Conservation (phyloP, 2,113 vertebrate genomes). For the Clarias magur region DNA sequence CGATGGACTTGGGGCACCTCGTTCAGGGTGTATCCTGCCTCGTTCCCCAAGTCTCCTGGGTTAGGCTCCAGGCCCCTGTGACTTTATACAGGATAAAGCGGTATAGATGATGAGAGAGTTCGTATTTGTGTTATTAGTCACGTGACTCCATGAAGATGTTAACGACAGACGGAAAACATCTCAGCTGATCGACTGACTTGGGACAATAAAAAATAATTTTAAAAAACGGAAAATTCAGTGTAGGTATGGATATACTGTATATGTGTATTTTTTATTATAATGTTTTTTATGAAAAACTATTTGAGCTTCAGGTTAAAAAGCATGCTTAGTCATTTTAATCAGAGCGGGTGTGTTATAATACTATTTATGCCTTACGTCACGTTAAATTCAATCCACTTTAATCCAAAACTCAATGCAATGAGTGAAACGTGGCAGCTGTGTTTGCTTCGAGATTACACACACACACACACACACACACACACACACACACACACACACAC, state of each 20-base stretch:
- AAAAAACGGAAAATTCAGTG: not conserved
- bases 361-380: too few species aligned
- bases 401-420: slow-evolving; percentile 44
- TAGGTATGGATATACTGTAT: too few species aligned
- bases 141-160: not conserved
- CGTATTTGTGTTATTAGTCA: not conserved
- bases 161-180: not conserved
- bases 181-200: not conserved
- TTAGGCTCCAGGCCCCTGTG: too few species aligned
- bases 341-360: not conserved
- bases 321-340: slow-evolving; percentile 41
- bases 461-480: slow-evolving; percentile 15
- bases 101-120: too few species aligned
- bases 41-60: too few species aligned
- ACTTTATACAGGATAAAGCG: too few species aligned
- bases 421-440: slow-evolving; percentile 46
- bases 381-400: not conserved
- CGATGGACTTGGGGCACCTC: too few species aligned
- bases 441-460: slow-evolving; percentile 61
- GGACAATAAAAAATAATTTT: not conserved
- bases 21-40: too few species aligned
- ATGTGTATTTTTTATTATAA: too few species aligned
- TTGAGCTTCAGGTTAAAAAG: slow-evolving; percentile 46
- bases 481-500: slow-evolving; percentile 15
- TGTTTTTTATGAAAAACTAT: not conserved